Base-by-base conservation (phyloP, 2,113 vertebrate genomes). In the Manacus vitellinus region DNA sequence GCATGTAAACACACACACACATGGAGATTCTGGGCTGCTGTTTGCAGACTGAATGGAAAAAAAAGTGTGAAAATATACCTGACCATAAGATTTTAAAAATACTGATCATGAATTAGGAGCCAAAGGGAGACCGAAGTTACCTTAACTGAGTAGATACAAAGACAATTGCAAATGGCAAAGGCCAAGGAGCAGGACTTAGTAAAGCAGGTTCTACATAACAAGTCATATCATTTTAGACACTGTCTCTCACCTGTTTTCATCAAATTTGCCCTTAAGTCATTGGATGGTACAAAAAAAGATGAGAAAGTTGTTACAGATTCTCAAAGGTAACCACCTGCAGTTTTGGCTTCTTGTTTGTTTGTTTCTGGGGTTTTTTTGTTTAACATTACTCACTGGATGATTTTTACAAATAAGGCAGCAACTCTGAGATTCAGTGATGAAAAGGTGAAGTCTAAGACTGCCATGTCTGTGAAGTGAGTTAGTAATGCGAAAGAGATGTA, bases 101-200 rank as follows among this genome's bases (percentile, higher is more conserved):
- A 71, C 65, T 1, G 0, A 81, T 21, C 28, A 27, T 54, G 73
- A 94, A 94, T 73, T 47, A 82, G 59, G 43, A 94, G 47, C 61
- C 78, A 80, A 93, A 92, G 41, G 20, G 51, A 92, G 35, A 94
- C 17, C 39, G 43, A 9, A 85, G 28, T 79, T 91, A 17, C 73
- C 41, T 81, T 28, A 7, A 22, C 13, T 76, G 56, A 94, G 62
- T 96, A 72, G 37, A 73, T 62, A 89, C 14, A 94, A 51, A 92
- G 39, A 61, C 28, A 87, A 81, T 93, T 94, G 78, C 70, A 96
- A 95, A 95, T 55, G 83, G 72, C 75, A 73, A 93, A 97, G 46
- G 81, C 74, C 58, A 90, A 71, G 74, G 77, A 97, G 52, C 33
- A 72, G 85, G 12, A 61, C 68, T 89, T 78, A 23, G 65, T 77